Evolutionary conservation across 2,113 vertebrate genomes (phyloP).

Genomic region (Notothenia coriiceps): DNA sequence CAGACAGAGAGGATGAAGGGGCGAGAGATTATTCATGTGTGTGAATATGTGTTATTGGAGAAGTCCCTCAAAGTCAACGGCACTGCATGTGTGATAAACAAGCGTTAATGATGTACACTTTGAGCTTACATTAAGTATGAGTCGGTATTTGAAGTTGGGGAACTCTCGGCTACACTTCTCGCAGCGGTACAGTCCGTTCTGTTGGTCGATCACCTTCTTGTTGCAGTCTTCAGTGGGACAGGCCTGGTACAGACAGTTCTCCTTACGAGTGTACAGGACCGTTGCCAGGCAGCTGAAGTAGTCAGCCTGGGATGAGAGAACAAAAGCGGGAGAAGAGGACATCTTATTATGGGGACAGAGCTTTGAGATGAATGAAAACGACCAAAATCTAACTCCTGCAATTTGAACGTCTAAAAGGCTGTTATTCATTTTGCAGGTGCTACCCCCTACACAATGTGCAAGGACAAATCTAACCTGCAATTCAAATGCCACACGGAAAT

Average conservation of each 20-base stretch:
- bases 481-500: not conserved
- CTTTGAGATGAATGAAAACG: conserved; percentile 27
- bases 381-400: conserved; percentile 37
- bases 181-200: conserved; percentile 91
- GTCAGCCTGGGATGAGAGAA: conserved; percentile 83
- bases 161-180: conserved; percentile 91
- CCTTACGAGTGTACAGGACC: conserved; percentile 88
- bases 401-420: conserved; percentile 4
- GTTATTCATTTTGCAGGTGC: conserved; percentile 27
- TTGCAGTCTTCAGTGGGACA: conserved; percentile 91
- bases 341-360: conserved; percentile 29
- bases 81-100: conserved; percentile 2
- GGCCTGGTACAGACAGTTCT: conserved; percentile 93
- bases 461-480: conserved; percentile 26
- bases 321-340: conserved; percentile 12
- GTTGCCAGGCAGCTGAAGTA: conserved; percentile 92
- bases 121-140: conserved; percentile 90
- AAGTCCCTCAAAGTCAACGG: conserved; percentile 11
- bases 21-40: conserved; percentile 29
- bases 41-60: conserved; percentile 3
- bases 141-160: conserved; percentile 91
- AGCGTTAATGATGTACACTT: conserved; percentile 14
- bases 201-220: conserved; percentile 93
- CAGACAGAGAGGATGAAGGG: conserved; percentile 35
- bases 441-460: not conserved